Percentiles rank a stretch among this genome's conserved stretches.
Conservation (phyloP, 2,888 invertebrate genomes). For the Gisinianus flammeolus region DNA sequence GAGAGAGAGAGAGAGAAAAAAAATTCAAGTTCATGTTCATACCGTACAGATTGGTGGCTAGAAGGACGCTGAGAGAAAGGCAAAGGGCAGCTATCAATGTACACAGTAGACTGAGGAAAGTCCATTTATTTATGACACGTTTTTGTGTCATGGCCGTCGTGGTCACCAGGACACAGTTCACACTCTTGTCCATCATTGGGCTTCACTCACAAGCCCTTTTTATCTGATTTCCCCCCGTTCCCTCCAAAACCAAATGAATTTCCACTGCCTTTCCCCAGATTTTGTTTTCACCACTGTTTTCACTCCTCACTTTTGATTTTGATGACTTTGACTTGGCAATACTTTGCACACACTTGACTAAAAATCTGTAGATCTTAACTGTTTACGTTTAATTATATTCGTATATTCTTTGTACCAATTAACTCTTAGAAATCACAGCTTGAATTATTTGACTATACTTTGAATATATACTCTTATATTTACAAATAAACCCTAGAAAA, state of each 20-base stretch:
- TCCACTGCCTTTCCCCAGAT: not conserved
- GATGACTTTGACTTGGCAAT: not conserved
- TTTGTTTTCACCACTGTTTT: not conserved
- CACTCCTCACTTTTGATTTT: not conserved
- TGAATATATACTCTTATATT: too few species aligned
- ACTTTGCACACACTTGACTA: not conserved
- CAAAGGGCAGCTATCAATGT: conserved; percentile 46
- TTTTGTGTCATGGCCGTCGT: conserved; percentile 46
- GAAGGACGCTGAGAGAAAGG: conserved; percentile 49
- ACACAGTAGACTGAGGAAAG: conserved; percentile 46
- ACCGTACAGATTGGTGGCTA: conserved; percentile 51
- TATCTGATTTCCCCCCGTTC: too few species aligned
- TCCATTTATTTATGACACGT: conserved; percentile 49
- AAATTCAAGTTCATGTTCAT: conserved; percentile 20
- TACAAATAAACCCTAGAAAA: not conserved
- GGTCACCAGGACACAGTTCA: conserved; percentile 55
- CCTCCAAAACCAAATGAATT: not conserved
- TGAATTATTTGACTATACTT: too few species aligned
- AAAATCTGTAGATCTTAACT: too few species aligned
- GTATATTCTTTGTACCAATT: too few species aligned
- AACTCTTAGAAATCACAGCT: too few species aligned
- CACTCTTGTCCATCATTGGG: conserved; percentile 54
- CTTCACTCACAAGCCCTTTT: not conserved
- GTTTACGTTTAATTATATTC: too few species aligned
- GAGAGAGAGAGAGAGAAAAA: too few species aligned